Conservation (phyloP, 2,113 vertebrate genomes). For the Oenanthe oenanthe region DNA sequence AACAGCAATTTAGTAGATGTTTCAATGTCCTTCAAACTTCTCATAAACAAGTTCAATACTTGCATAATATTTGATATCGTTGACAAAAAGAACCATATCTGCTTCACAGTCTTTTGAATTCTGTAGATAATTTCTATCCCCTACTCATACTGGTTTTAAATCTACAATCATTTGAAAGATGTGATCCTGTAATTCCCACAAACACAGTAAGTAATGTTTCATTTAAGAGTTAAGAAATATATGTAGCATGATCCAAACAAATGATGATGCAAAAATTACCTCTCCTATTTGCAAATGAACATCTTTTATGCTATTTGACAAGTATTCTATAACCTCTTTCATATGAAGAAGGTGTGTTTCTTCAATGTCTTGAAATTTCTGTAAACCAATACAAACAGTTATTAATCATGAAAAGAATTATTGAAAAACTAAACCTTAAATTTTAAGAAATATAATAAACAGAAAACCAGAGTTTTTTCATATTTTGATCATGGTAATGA, state of each 20-base stretch:
- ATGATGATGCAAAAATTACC: slow-evolving; percentile 45
- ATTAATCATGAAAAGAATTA: neutral
- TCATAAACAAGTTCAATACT: neutral
- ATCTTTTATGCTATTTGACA: slow-evolving; percentile 87
- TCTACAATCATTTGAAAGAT: neutral
- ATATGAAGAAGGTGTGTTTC: slow-evolving; percentile 89
- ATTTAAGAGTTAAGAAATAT: neutral
- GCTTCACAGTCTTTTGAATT: neutral
- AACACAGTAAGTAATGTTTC: neutral
- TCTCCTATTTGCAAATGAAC: slow-evolving; percentile 72
- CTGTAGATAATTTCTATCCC: neutral
- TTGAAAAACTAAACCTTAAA: neutral
- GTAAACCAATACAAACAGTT: slow-evolving; percentile 52
- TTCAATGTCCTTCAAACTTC: neutral
- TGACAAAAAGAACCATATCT: neutral
- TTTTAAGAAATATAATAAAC: neutral
- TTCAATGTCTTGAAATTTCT: slow-evolving; percentile 97
- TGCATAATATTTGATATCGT: neutral
- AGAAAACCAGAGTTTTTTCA: neutral
- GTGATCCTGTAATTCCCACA: neutral
- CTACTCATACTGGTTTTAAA: neutral
- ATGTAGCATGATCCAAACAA: neutral
- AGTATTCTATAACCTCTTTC: slow-evolving; percentile 89
- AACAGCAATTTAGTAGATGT: neutral
- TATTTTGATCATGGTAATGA: neutral